phyloP scores from a whole-genome alignment of 2,888 invertebrate genomes.

The Platycheirus albimanus region DNA sequence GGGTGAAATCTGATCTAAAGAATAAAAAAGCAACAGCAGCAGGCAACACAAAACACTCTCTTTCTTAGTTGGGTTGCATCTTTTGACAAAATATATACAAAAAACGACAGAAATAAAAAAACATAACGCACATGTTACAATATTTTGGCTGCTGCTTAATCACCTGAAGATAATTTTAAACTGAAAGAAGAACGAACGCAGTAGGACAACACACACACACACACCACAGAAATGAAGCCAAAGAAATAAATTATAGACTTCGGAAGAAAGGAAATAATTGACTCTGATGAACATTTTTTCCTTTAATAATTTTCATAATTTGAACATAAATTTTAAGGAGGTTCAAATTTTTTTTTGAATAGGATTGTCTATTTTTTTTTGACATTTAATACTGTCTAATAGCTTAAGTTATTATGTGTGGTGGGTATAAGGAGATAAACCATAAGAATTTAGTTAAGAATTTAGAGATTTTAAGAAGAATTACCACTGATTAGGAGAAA shows the following conservation, averaged over 20 bases:
- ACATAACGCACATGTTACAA: conserved; percentile 77
- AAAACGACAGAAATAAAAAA: conserved; percentile 40
- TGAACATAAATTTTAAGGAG: conserved; percentile 58
- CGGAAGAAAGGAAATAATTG: conserved; percentile 45
- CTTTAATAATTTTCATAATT: conserved; percentile 66
- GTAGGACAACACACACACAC: neutral
- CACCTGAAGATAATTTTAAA: conserved; percentile 77
- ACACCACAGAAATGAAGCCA: conserved; percentile 55
- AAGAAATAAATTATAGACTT: conserved; percentile 57
- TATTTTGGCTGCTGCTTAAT: conserved; percentile 80
- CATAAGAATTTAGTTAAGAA: neutral
- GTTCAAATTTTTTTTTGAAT: neutral
- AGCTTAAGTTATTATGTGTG: neutral
- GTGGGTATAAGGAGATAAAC: neutral
- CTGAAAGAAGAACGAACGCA: conserved; percentile 3
- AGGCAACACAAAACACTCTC: conserved; percentile 31
- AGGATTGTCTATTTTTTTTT: conserved; percentile 17
- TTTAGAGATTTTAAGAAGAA: conserved; percentile 1
- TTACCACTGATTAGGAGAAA: neutral
- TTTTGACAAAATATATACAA: conserved; percentile 36
- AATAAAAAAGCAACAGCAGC: conserved; percentile 53
- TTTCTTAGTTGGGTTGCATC: conserved; percentile 53
- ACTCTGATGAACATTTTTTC: conserved; percentile 26
- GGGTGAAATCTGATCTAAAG: conserved; percentile 73
- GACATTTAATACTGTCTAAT: conserved; percentile 41